A percentile compares a stretch with the other conserved stretches of the same genome.
Evolutionary conservation across 2,113 vertebrate species (phyloP).

Genomic region (Mustelus asterias): DNA sequence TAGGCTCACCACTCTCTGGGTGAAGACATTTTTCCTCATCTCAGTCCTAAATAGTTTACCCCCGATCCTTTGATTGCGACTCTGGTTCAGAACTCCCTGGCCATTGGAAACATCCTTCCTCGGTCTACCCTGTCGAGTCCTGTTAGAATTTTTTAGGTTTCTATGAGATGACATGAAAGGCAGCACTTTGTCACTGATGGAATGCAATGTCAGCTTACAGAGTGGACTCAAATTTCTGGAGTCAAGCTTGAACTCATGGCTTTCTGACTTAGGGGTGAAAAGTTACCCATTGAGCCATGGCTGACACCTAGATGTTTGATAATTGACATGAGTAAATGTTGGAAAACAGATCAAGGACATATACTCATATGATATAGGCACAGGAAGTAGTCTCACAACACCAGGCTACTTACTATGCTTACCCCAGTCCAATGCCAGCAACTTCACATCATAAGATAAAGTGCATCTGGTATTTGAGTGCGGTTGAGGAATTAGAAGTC

Average conservation of each 20-base stretch:
- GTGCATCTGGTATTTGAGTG: neutral
- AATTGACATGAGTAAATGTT: neutral
- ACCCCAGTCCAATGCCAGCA: too few relatives aligned
- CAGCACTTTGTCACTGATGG: neutral
- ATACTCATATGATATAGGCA: neutral
- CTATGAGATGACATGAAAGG: neutral
- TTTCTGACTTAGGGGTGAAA: neutral
- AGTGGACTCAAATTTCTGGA: neutral
- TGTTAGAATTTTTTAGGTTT: too few relatives aligned
- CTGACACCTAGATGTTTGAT: neutral
- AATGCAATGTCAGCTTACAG: neutral
- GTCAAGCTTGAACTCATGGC: neutral
- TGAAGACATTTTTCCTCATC: too few relatives aligned
- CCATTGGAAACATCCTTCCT: too few relatives aligned
- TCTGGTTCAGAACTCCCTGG: too few relatives aligned
- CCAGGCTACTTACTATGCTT: too few relatives aligned
- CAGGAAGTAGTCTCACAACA: too few relatives aligned
- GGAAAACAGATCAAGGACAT: neutral
- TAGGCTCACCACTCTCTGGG: too few relatives aligned
- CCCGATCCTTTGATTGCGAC: too few relatives aligned
- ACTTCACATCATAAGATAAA: too few relatives aligned
- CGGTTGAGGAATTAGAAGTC: neutral
- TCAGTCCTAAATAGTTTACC: too few relatives aligned
- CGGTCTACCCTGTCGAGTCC: too few relatives aligned
- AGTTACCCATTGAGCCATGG: neutral